Conservation (phyloP, 2,888 invertebrate species). For the Coronaproctus castanopsis region DNA sequence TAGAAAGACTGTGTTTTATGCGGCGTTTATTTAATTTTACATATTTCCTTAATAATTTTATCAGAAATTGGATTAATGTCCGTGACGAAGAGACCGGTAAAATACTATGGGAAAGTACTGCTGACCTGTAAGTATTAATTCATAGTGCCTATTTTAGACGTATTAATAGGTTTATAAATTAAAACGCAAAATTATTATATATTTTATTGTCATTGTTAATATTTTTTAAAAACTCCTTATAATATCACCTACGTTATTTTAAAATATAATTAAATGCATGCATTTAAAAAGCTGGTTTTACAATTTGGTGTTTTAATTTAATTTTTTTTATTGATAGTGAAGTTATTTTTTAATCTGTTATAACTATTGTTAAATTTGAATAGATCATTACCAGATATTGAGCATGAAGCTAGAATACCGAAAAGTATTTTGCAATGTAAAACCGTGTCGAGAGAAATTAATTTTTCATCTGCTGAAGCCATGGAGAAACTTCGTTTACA, state of each 20-base stretch:
- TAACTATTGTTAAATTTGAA: conserved; percentile 12
- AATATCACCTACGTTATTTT: no score
- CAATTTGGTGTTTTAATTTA: neutral
- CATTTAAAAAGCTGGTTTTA: no score
- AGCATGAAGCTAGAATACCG: conserved; percentile 93
- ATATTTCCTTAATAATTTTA: conserved; percentile 23
- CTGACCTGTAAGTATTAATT: conserved; percentile 49
- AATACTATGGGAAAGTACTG: conserved; percentile 89
- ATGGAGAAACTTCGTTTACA: conserved; percentile 93
- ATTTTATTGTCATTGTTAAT: no score
- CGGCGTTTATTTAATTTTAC: no score
- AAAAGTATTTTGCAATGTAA: conserved; percentile 88
- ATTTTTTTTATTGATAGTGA: neutral
- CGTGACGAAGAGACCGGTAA: conserved; percentile 86
- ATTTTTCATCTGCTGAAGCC: conserved; percentile 72
- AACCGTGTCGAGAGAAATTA: conserved; percentile 71
- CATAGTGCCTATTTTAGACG: neutral
- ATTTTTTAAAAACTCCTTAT: no score
- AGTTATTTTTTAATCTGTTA: neutral
- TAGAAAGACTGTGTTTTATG: no score
- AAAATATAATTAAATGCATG: no score
- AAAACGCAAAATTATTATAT: no score
- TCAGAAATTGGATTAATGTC: conserved; percentile 90
- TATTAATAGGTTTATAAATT: no score
- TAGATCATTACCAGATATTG: conserved; percentile 55